Percentiles rank a stretch among this genome's conserved stretches.
Conservation (phyloP, 2,797 vertebrate genomes). For the Carduelis carduelis region DNA sequence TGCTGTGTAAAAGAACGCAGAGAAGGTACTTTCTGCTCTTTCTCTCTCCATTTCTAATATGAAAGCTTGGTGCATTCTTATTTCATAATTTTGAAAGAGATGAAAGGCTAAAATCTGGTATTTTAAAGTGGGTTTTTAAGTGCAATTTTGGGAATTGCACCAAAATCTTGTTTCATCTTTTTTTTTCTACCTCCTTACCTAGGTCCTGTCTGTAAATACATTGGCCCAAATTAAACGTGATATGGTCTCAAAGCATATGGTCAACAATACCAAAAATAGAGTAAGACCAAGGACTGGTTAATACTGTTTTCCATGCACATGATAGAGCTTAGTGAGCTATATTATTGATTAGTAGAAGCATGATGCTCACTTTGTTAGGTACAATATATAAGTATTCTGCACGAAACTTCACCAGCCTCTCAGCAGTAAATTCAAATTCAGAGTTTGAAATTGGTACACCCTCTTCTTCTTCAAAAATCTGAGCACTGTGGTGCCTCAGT, state of each 20-base stretch:
- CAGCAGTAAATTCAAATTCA: not conserved
- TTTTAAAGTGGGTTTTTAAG: not conserved
- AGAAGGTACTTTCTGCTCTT: not conserved
- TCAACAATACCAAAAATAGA: not conserved
- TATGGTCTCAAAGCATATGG: not conserved
- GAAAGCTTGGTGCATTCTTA: not conserved
- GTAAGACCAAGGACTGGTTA: not conserved
- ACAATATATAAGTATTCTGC: not conserved
- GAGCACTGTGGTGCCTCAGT: fast-evolving
- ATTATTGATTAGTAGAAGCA: not conserved
- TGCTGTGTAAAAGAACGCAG: not conserved
- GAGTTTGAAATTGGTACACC: not conserved
- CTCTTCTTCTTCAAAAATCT: not conserved
- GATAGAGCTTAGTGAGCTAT: not conserved
- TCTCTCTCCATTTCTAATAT: not conserved
- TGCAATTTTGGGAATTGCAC: too few species aligned
- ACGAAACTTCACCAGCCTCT: not conserved
- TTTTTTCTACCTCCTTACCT: not conserved
- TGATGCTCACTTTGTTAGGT: not conserved
- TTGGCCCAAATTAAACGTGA: not conserved
- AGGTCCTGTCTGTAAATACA: not conserved
- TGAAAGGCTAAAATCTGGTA: not conserved
- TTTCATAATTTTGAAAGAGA: not conserved
- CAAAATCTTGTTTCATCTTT: not conserved
- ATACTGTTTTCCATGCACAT: not conserved